Conservation (phyloP, 2,113 vertebrate genomes). For the Tiliqua scincoides region DNA sequence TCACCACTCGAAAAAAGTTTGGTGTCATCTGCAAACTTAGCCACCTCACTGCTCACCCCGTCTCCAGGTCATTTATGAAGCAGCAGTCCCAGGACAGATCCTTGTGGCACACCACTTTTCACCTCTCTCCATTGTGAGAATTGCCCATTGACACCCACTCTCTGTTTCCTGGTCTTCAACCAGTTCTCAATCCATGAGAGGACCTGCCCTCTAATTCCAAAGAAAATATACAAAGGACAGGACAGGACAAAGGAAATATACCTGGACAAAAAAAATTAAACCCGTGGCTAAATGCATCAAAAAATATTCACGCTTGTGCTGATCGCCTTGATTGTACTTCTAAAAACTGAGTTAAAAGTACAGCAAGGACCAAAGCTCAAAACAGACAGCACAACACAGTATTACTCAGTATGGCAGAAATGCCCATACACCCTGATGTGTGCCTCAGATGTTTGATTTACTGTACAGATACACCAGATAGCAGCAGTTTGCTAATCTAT, state of each 20-base stretch:
- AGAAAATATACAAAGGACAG: no score
- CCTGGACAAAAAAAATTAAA: constrained; percentile 24
- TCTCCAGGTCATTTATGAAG: no score
- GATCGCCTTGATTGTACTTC: constrained; percentile 55
- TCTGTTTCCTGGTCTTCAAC: no score
- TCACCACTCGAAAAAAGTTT: no score
- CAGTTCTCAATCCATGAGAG: no score
- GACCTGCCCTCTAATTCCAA: no score
- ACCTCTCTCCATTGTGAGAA: no score
- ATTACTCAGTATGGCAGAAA: constrained; percentile 44
- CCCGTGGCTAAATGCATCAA: constrained; percentile 40
- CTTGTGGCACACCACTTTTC: no score
- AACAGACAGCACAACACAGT: constrained; percentile 56
- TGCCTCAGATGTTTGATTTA: neutral
- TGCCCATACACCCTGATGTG: constrained; percentile 22
- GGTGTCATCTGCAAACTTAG: no score
- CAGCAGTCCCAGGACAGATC: no score
- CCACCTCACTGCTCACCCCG: no score
- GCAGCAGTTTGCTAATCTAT: neutral
- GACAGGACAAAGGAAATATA: constrained; percentile 27
- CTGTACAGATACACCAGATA: constrained; percentile 14
- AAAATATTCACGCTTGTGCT: constrained; percentile 40
- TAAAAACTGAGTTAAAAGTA: constrained; percentile 54
- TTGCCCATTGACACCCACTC: no score
- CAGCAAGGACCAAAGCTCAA: constrained; percentile 57